Evolutionary conservation across 37 sponge, comb jelly and placozoan species (phyloP).

Genomic region (Petrosia ficiformis): DNA sequence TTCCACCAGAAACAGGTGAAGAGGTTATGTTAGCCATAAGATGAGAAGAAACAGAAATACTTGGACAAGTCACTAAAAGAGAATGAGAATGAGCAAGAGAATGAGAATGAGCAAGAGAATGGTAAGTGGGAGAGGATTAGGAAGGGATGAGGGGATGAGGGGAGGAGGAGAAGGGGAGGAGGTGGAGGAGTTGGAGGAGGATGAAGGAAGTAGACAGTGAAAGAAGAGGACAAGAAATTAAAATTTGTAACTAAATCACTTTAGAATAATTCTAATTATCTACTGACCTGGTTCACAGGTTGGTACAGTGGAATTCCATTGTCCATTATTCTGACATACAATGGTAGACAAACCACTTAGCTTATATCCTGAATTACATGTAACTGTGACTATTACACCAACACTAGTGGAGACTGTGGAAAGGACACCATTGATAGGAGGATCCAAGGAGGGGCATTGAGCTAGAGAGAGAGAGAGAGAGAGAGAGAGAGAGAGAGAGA

Average conservation of each 20-base stretch:
- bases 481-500: too few relatives aligned
- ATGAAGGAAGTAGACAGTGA: too few relatives aligned
- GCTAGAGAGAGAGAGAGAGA: too few relatives aligned
- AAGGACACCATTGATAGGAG: background rate
- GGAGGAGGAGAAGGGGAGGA: too few relatives aligned
- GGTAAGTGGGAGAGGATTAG: background rate
- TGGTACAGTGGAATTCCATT: conserved; percentile 13
- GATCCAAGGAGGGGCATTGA: background rate
- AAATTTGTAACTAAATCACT: too few relatives aligned
- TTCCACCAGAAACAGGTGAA: background rate
- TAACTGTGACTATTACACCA: conserved; percentile 6
- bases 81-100: too few relatives aligned
- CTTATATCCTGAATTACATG: conserved; percentile 14
- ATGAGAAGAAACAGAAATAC: conserved; percentile 10
- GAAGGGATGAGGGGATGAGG: too few relatives aligned
- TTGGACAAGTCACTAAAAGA: too few relatives aligned
- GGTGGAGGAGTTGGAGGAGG: too few relatives aligned
- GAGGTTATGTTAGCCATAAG: background rate
- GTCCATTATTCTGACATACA: conserved; percentile 6
- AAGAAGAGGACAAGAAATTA: too few relatives aligned
- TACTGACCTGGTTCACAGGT: conserved; percentile 3
- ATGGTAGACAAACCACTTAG: background rate
- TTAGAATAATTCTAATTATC: too few relatives aligned
- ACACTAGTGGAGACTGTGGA: background rate
- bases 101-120: too few relatives aligned